These are phyloP conservation scores for Dascyllus trimaculatus DNA, from an alignment of 2,113 vertebrate species.

Conservation along the genomic window DNA sequence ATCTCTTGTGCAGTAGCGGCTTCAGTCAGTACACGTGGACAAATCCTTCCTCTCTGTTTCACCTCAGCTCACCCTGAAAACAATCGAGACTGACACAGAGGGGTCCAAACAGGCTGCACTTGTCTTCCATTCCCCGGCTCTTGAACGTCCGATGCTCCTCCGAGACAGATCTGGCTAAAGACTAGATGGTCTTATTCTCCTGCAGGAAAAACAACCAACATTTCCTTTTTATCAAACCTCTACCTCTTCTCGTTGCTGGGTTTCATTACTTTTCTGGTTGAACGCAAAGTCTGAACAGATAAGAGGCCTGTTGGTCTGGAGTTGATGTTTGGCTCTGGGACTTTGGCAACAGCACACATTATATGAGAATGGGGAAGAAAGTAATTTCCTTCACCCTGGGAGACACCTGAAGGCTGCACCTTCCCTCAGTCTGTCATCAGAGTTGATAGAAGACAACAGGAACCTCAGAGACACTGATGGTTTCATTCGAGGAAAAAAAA, in stretches of 20 bases:
- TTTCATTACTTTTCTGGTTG: background rate
- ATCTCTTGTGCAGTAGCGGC: too few species aligned
- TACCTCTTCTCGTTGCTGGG: too few species aligned
- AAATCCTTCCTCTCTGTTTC: slow-evolving; percentile 30
- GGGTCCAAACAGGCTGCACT: slow-evolving; percentile 14
- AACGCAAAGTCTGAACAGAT: background rate
- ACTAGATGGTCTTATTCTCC: background rate
- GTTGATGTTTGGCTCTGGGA: slow-evolving; percentile 1
- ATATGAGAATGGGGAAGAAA: background rate
- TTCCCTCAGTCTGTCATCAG: slow-evolving; percentile 9
- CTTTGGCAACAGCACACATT: slow-evolving; percentile 9
- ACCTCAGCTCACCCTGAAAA: slow-evolving; percentile 41
- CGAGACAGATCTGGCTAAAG: background rate
- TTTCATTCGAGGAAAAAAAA: background rate
- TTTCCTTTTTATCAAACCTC: background rate
- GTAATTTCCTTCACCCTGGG: slow-evolving; percentile 28
- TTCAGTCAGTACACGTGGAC: background rate
- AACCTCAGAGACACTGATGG: slow-evolving; percentile 6
- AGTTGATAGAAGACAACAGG: slow-evolving; percentile 18
- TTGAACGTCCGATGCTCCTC: background rate
- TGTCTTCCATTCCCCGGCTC: slow-evolving; percentile 9
- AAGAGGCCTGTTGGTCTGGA: background rate
- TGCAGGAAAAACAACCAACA: background rate
- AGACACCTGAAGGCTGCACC: background rate
- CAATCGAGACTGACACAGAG: slow-evolving; percentile 19